These are phyloP conservation scores for Philopotamus ludificatus DNA, from an alignment of 1,140 invertebrate species.

Conservation along the genomic window DNA sequence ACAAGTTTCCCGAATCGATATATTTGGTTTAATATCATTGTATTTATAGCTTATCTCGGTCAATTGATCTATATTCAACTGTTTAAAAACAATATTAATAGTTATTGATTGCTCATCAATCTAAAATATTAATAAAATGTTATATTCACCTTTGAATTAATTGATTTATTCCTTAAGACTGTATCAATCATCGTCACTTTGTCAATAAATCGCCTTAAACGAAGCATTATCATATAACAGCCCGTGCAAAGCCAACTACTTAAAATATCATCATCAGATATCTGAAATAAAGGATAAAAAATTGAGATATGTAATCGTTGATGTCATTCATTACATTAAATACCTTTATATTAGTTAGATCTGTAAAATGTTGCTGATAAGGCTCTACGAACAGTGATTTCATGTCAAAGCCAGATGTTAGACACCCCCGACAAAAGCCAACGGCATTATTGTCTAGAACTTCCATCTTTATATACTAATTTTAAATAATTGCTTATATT, in stretches of 20 bases:
- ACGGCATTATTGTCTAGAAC: background rate
- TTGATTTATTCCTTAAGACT: too few species aligned
- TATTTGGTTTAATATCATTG: too few species aligned
- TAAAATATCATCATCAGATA: background rate
- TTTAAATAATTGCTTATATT: background rate
- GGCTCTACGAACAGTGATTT: conserved; percentile 3
- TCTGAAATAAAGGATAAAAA: background rate
- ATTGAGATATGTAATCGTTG: background rate
- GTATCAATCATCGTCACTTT: too few species aligned
- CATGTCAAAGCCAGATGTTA: background rate
- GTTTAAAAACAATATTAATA: too few species aligned
- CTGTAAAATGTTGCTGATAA: background rate
- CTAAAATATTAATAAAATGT: too few species aligned
- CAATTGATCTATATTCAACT: too few species aligned
- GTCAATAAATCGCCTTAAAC: too few species aligned
- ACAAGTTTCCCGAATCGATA: too few species aligned
- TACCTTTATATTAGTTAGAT: background rate
- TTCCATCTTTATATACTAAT: background rate
- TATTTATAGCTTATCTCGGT: too few species aligned
- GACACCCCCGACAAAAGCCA: conserved; percentile 5
- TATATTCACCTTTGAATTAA: too few species aligned
- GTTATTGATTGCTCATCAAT: too few species aligned
- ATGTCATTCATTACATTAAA: too few species aligned
- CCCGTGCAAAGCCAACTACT: conserved; percentile 4
- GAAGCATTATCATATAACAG: background rate